Evolutionary conservation across 1,140 invertebrate species (phyloP).

Genomic region (Radopholus similis): DNA sequence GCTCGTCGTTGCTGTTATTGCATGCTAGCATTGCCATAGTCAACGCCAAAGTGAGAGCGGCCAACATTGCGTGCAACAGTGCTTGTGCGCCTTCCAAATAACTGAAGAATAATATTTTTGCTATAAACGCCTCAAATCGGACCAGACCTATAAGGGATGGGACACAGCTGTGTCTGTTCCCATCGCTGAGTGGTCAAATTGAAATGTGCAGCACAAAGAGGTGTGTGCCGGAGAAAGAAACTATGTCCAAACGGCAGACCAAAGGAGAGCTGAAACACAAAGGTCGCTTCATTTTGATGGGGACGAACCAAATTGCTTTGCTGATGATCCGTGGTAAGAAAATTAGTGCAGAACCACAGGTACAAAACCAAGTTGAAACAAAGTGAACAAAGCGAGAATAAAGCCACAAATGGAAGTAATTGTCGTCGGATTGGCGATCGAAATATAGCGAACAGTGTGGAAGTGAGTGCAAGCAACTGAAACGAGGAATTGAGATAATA

Average conservation of each 20-base stretch:
- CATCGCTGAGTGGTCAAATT: slow-evolving; percentile 38
- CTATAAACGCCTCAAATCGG: background rate
- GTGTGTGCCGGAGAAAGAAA: slow-evolving; percentile 41
- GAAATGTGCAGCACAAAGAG: slow-evolving; percentile 35
- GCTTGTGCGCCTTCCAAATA: slow-evolving; percentile 30
- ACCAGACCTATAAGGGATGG: slow-evolving; percentile 8
- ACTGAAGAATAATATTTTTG: background rate
- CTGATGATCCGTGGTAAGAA: background rate
- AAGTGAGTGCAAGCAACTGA: slow-evolving; percentile 30
- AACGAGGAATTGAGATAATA: slow-evolving; percentile 1
- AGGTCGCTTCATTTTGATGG: background rate
- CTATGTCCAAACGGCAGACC: slow-evolving; percentile 42
- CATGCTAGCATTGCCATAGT: background rate
- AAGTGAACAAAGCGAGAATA: slow-evolving; percentile 26
- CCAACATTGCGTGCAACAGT: slow-evolving; percentile 29
- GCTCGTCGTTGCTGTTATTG: background rate
- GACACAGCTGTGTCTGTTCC: slow-evolving; percentile 24
- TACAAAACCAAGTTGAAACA: slow-evolving; percentile 28
- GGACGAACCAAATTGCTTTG: background rate
- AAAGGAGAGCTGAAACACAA: slow-evolving; percentile 26
- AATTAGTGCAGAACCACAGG: slow-evolving; percentile 20
- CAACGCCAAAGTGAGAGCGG: slow-evolving; percentile 29
- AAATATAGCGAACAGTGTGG: slow-evolving; percentile 33
- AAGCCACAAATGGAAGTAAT: slow-evolving; percentile 20
- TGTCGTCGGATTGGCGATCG: slow-evolving; percentile 16